phyloP scores from a whole-genome alignment of 1,140 invertebrate species.

The Drosophila mayri region DNA sequence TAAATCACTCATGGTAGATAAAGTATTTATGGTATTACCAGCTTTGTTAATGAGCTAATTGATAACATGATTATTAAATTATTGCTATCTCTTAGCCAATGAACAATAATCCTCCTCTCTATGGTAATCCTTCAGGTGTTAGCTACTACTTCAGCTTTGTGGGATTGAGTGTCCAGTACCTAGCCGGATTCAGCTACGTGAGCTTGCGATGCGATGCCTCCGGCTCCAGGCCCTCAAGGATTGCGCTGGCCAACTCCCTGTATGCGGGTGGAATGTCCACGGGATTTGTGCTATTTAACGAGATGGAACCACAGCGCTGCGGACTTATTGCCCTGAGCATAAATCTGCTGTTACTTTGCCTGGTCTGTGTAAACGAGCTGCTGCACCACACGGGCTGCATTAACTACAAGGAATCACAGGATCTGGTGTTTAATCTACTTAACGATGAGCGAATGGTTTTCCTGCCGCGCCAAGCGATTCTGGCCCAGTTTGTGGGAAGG shows the following conservation, averaged over 20 bases:
- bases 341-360: slow-evolving; percentile 48
- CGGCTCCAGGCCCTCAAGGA: slow-evolving; percentile 58
- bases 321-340: slow-evolving; percentile 60
- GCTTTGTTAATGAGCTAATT: slow-evolving; percentile 6
- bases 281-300: slow-evolving; percentile 76
- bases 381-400: slow-evolving; percentile 65
- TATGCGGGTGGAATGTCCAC: slow-evolving; percentile 57
- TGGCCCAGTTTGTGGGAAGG: slow-evolving; percentile 70
- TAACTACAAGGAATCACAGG: slow-evolving; percentile 71
- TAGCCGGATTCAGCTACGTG: slow-evolving; percentile 72
- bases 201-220: slow-evolving; percentile 63
- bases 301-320: slow-evolving; percentile 66
- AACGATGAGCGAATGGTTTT: slow-evolving; percentile 76
- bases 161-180: slow-evolving; percentile 62
- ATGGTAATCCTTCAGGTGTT: slow-evolving; percentile 43
- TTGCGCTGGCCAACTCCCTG: slow-evolving; percentile 65
- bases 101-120: neutral
- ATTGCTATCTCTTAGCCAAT: neutral
- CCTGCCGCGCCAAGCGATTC: slow-evolving; percentile 58
- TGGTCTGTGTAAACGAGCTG: slow-evolving; percentile 70
- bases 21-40: neutral
- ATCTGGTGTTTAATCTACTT: slow-evolving; percentile 75
- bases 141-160: slow-evolving; percentile 78
- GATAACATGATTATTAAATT: slow-evolving; percentile 9
- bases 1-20: neutral